phyloP scores from a whole-genome alignment of 2,113 vertebrate species.

The Sturnus vulgaris region DNA sequence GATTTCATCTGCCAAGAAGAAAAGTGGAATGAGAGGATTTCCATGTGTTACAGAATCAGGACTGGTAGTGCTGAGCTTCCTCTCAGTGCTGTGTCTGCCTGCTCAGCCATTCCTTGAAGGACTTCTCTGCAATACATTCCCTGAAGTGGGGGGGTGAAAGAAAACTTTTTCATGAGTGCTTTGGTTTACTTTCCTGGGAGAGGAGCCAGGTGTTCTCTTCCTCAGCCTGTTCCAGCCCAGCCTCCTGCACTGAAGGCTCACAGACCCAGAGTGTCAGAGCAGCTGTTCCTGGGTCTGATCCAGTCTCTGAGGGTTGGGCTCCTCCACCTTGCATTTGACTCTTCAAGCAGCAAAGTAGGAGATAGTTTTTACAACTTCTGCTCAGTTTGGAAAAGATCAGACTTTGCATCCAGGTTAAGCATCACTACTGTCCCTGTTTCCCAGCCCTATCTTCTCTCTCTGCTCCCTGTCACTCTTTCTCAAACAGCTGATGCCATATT shows the following conservation, averaged over 20 bases:
- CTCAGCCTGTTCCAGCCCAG: not conserved
- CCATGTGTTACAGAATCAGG: not conserved
- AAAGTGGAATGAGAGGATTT: not conserved
- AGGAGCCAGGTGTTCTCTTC: not conserved
- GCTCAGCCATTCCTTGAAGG: not conserved
- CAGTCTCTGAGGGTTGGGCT: not conserved
- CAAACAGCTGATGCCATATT: not conserved
- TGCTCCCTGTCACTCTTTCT: not conserved
- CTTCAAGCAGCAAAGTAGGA: not conserved
- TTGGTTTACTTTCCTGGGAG: not conserved
- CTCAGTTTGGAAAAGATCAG: not conserved
- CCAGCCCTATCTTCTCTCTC: not conserved
- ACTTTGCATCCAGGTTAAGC: not conserved
- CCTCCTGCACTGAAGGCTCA: not conserved
- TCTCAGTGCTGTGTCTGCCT: not conserved
- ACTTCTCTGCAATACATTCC: not conserved
- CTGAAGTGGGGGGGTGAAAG: not conserved
- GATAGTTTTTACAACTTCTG: not conserved
- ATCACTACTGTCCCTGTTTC: not conserved
- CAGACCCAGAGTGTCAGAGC: not conserved
- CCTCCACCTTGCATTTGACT: not conserved
- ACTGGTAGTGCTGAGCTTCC: not conserved
- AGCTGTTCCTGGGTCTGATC: not conserved
- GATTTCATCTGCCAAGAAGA: not conserved
- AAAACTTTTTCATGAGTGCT: not conserved